Base-by-base conservation (phyloP, 2,888 invertebrate species). In the Glaucopsyche alexis region DNA sequence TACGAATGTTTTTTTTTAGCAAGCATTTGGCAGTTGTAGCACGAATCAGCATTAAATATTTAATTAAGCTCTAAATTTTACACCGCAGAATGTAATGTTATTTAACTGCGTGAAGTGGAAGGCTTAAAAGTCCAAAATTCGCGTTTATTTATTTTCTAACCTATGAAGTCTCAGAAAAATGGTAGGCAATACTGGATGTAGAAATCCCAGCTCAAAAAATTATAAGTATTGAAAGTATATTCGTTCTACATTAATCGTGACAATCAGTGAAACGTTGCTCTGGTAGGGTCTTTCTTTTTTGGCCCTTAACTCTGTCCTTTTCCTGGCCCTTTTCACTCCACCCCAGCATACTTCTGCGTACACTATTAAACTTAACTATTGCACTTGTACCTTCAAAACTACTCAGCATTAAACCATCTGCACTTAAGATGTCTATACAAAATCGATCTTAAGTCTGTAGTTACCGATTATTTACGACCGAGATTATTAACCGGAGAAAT, bases 321-420 rank as follows among this genome's bases (percentile, higher is more conserved):
- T n/a, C 55, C 55, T 55, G 55, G 55, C 7, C 7, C 55, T 55
- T 55, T 55, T 55, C 16, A 55, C 55, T 16, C 8, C 55, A 55
- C 16, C 16, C 14, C 16, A 55, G 55, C 55, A 55, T 55, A 7
- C 55, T 55, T 55, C 55, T 55, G 55, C 55, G 55, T n/a, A n/a
- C n/a, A n/a, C n/a, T n/a, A n/a, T n/a, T n/a, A n/a, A n/a, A n/a
- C n/a, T n/a, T 55, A 55, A 9, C 55, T 55, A 14, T 55, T 55
- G 7, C 55, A 55, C 14, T 9, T 14, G 55, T 9, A 55, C 7
- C 14, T 55, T 55, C 16, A 14, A 55, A 55, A 55, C 55, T 55
- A 55, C 55, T 55, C 55, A 55, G 55, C 55, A 55, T 55, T 55
- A 55, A 55, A n/a, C n/a, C 55, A 55, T 55, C 16, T 55, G 55